Evolutionary conservation across 2,113 vertebrate genomes (phyloP), one percentile per base, ranked within the genome.

Genomic region (Indicator maculatus): DNA sequence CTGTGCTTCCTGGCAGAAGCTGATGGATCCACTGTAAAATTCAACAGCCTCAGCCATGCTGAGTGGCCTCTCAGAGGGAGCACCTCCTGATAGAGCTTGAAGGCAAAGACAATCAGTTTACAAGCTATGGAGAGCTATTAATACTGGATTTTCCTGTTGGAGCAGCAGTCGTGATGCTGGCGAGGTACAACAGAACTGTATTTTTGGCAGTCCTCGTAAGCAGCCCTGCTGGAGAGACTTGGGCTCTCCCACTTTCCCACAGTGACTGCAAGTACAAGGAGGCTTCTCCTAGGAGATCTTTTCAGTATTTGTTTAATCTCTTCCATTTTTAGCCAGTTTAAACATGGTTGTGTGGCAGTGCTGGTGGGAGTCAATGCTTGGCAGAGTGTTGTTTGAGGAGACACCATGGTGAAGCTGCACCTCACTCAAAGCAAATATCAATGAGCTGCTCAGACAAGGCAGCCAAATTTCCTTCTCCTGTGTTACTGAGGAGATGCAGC

Each of bases 331-430:
- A 60, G 27, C 6, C 47, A 33, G 31, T 64, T 93, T 52, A 74
- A 74, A 45, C 1, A 0, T 11, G 9, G 15, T 47, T 14, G 6
- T 27, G 33, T 13, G 45, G 60, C n/a, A 50, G n/a, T 0, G 1
- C 2, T 56, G 61, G 59, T 44, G 79, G 65, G 80, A 90, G 39
- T 27, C 39, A 50, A n/a, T 47, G 23, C 23, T 6, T 7, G 69
- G 39, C 38, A 74, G 33, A 74, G 33, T 63, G 53, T 13, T 19
- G 11, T 19, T 26, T 64, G 21, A 71, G 53, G 66, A 64, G 4
- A 33, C 41, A 1, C 3, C 26, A 30, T 4, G 3, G 27, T 1
- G 14, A n/a, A 45, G 27, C n/a, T 88, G 63, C 36, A 56, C 15
- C 67, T 77, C 19, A 1, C 67, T 75, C 38, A 26, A 69, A 55